Evolutionary conservation across 2,888 invertebrate genomes (phyloP), one percentile per base, ranked within the genome.

Genomic region (Scaptomyza tumidula): DNA sequence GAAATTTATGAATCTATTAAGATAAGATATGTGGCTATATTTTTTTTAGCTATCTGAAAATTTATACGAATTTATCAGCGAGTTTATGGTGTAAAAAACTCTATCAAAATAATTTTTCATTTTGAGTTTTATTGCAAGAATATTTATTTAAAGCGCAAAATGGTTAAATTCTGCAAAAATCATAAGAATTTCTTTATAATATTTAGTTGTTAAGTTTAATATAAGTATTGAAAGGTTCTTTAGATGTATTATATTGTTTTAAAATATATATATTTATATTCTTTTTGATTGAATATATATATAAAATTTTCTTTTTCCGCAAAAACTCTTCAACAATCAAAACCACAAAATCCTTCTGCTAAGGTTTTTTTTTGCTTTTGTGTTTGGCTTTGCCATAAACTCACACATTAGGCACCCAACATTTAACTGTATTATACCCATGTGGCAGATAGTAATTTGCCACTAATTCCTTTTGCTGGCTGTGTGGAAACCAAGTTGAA

Each of bases 351-450:
- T 64, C 54, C 29, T 29, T 48, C 44, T n/a, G 16, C 11, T 49
- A 35, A 44, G 56, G 41, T 0, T 56, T 64, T 64, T 49, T 33
- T 24, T 48, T n/a, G n/a, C n/a, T n/a, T n/a, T n/a, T n/a, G n/a
- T n/a, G n/a, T n/a, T n/a, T n/a, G n/a, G n/a, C n/a, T n/a, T 39
- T 67, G 33, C 68, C 66, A 84, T 88, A 88, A 85, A 85, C 72
- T 88, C 82, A 69, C 85, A 85, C 85, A 88, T 85, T 88, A 84
- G 45, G 60, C 67, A 78, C 52, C 58, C 65, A 60, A 86, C 74
- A 85, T 86, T 85, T 78, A 85, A 77, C 87, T 66, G 50, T 19
- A 71, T 44, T 41, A 73, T 76, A 14, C 31, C 62, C 52, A 61
- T 55, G 55, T 78, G 69, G 45, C 56, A 79, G 60, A 49, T 72